phyloP scores from a whole-genome alignment of 1,140 invertebrate genomes.

The Gyrodactylus salaris region DNA sequence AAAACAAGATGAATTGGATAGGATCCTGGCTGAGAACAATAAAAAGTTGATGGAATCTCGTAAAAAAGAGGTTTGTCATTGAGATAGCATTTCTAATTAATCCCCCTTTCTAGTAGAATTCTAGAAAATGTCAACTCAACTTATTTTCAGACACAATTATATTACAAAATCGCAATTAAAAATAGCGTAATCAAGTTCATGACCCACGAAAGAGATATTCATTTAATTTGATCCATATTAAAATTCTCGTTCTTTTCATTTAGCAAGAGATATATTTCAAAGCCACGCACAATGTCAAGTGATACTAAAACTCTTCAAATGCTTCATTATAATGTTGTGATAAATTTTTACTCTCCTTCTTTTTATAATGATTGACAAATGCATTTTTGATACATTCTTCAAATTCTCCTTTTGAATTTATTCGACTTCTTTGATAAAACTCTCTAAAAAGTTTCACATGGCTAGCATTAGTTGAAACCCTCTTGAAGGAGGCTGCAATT shows the following conservation, averaged over 20 bases:
- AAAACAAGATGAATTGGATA: background rate
- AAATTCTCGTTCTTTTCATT: too few species aligned
- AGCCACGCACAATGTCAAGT: background rate
- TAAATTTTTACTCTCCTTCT: background rate
- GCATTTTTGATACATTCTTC: background rate
- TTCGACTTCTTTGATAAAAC: background rate
- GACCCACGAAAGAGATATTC: too few species aligned
- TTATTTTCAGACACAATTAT: too few species aligned
- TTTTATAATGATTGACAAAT: background rate
- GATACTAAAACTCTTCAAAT: background rate
- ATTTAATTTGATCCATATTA: too few species aligned
- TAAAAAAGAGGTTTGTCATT: background rate
- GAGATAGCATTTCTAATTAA: too few species aligned
- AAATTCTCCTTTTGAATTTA: background rate
- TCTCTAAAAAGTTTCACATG: background rate
- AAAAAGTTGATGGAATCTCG: background rate
- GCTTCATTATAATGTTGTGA: background rate
- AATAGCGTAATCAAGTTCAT: too few species aligned
- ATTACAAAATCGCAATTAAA: too few species aligned
- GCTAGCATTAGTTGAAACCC: background rate
- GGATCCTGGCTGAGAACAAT: background rate
- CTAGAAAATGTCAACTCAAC: too few species aligned
- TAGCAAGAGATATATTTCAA: background rate
- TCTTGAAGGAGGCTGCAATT: background rate
- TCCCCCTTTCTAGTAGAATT: too few species aligned